These are phyloP conservation scores for Drosophila formosana DNA, from an alignment of 2,888 invertebrate species.

Conservation along the genomic window DNA sequence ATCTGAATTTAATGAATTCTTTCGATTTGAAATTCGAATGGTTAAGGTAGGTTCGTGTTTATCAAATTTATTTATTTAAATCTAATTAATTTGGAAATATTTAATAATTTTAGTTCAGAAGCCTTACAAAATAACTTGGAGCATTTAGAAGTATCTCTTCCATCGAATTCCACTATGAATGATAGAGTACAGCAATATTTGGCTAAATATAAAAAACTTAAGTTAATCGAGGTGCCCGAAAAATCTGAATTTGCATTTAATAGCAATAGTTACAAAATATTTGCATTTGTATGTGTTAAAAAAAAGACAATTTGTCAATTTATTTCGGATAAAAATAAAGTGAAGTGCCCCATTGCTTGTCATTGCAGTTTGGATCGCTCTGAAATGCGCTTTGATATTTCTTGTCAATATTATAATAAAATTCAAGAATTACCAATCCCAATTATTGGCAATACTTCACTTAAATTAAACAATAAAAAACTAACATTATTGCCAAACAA, in stretches of 20 bases:
- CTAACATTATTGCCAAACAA: constrained; percentile 1
- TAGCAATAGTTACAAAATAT: neutral
- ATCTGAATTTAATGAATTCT: neutral
- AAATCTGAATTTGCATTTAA: no score
- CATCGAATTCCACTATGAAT: no score
- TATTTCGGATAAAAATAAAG: neutral
- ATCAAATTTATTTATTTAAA: no score
- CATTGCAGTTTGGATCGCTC: neutral
- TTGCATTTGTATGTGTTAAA: constrained; percentile 3
- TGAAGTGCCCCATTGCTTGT: neutral
- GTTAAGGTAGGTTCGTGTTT: no score
- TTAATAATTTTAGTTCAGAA: neutral
- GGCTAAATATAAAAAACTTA: neutral
- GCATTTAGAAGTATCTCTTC: neutral
- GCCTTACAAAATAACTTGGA: neutral
- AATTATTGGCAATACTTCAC: neutral
- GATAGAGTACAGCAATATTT: neutral
- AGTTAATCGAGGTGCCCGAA: neutral
- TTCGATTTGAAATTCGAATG: no score
- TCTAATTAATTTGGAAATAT: no score
- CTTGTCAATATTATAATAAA: neutral
- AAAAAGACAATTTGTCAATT: neutral
- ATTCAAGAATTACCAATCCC: constrained; percentile 3
- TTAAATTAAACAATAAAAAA: neutral
- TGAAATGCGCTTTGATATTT: constrained; percentile 1